Percentiles rank a stretch among this genome's conserved stretches.
These are phyloP conservation scores for Lytechinus variegatus DNA, from an alignment of 35 echinoderm and acorn worm species.

Conservation along the genomic window DNA sequence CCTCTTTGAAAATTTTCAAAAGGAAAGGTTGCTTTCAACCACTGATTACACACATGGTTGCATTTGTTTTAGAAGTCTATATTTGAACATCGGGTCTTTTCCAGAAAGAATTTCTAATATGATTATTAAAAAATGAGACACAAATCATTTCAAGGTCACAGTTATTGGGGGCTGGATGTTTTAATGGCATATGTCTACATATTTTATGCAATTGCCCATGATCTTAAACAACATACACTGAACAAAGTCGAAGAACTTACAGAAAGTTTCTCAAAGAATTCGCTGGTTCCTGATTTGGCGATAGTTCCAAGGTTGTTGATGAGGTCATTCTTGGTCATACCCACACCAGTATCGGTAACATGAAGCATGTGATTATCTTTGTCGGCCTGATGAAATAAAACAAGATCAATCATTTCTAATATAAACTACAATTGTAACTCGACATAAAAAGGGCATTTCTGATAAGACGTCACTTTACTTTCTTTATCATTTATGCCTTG, in stretches of 20 bases:
- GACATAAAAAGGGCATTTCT: background rate
- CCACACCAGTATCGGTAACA: constrained; percentile 95
- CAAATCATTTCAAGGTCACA: no score
- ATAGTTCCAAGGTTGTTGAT: constrained; percentile 96
- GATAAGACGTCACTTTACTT: background rate
- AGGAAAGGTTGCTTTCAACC: no score
- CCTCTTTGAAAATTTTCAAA: no score
- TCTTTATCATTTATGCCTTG: background rate
- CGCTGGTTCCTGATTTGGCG: constrained; percentile 98
- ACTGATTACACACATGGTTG: no score
- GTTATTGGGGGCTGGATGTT: no score
- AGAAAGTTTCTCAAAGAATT: constrained; percentile 97
- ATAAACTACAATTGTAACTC: background rate
- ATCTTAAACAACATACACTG: background rate
- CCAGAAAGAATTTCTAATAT: no score
- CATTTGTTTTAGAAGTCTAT: no score
- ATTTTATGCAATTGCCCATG: no score
- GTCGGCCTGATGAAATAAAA: constrained; percentile 80
- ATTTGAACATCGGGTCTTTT: no score
- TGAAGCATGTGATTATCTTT: constrained; percentile 99
- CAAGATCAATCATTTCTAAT: background rate
- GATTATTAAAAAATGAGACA: no score
- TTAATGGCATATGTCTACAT: no score
- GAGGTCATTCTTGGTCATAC: constrained; percentile 93
- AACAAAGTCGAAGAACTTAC: constrained; percentile 67